Percentiles rank a stretch among this genome's conserved stretches.
phyloP scores from a whole-genome alignment of 92 coral and sea anemone genomes.

The Ricordea florida region DNA sequence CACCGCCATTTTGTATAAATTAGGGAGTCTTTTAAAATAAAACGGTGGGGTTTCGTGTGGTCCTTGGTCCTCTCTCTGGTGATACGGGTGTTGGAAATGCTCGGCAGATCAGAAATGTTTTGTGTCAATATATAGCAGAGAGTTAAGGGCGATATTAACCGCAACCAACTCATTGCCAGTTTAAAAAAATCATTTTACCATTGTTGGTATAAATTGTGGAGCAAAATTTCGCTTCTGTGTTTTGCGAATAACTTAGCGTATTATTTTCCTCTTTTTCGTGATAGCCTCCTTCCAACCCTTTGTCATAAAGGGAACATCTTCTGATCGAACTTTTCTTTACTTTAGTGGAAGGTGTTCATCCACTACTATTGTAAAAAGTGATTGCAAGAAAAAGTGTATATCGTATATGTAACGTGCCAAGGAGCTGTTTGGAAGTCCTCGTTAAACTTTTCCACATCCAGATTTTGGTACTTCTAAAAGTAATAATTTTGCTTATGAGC shows the following conservation, averaged over 20 bases:
- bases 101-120: no score
- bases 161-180: no score
- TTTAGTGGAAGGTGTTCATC: conserved; percentile 29
- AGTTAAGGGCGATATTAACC: no score
- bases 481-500: conserved; percentile 27
- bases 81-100: no score
- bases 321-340: conserved; percentile 47
- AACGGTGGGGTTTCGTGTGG: no score
- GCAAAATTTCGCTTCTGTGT: no score
- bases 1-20: no score
- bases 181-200: no score
- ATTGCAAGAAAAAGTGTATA: conserved; percentile 32
- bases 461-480: conserved; percentile 38
- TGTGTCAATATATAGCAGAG: no score
- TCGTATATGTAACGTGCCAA: conserved; percentile 65
- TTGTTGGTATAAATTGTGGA: no score
- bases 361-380: conserved; percentile 27
- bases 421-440: conserved; percentile 38
- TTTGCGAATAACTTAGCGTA: conserved; percentile 41
- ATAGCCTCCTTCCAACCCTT: conserved; percentile 46
- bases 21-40: no score
- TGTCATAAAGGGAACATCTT: conserved; percentile 66
- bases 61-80: no score
- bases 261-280: conserved; percentile 29
- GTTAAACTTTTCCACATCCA: conserved; percentile 46